Conservation (phyloP, 2,888 invertebrate genomes). For the Machimus atricapillus region DNA sequence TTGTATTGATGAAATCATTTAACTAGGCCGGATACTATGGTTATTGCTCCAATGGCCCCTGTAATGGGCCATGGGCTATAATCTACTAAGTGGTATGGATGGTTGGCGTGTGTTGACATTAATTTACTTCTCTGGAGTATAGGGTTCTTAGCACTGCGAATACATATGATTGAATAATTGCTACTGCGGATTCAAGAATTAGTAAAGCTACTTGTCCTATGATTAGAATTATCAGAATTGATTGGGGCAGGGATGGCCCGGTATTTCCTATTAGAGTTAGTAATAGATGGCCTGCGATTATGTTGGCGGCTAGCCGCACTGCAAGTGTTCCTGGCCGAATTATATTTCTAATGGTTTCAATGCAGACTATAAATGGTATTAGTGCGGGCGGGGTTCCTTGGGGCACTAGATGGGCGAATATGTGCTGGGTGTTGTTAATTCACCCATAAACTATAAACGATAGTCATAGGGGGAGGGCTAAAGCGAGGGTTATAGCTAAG, state of each 20-base stretch:
- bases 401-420: conserved; percentile 74
- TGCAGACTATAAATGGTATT: conserved; percentile 77
- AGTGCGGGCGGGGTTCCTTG: conserved; percentile 70
- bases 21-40: conserved; percentile 66
- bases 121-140: conserved; percentile 72
- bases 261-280: conserved; percentile 68
- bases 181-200: conserved; percentile 65
- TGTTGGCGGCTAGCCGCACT: conserved; percentile 77
- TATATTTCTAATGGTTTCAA: conserved; percentile 77
- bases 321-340: conserved; percentile 75
- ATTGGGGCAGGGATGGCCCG: conserved; percentile 52
- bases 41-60: conserved; percentile 68
- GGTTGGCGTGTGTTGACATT: conserved; percentile 66
- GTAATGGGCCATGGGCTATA: conserved; percentile 72
- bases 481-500: conserved; percentile 66
- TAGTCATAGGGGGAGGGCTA: conserved; percentile 71
- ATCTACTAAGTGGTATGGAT: conserved; percentile 72
- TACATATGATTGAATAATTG: conserved; percentile 69
- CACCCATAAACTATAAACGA: conserved; percentile 72
- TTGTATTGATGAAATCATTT: conserved; percentile 71
- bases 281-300: conserved; percentile 76
- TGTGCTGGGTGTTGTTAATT: conserved; percentile 69
- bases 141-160: conserved; percentile 70
- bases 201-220: conserved; percentile 59
- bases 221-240: conserved; percentile 54